Evolutionary conservation across 2,113 vertebrate genomes (phyloP).

Genomic region (Aspiorhynchus laticeps): DNA sequence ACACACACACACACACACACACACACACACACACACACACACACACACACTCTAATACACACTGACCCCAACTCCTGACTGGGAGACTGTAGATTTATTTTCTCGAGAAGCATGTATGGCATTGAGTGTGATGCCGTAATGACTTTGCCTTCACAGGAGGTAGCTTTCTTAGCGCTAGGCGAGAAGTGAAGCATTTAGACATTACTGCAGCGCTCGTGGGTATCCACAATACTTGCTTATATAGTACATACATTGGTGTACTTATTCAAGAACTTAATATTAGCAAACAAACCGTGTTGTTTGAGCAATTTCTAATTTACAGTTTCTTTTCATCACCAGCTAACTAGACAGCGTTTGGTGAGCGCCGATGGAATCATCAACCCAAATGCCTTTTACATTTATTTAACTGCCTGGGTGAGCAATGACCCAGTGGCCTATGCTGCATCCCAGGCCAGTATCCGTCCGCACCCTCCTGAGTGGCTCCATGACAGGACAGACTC

Average conservation of each 20-base stretch:
- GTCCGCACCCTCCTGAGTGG: conserved; percentile 94
- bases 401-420: conserved; percentile 98
- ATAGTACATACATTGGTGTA: neutral
- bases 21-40: no score
- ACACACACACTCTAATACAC: conserved; percentile 11
- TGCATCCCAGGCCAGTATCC: conserved; percentile 97
- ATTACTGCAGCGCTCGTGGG: conserved; percentile 10
- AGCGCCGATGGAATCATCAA: conserved; percentile 94
- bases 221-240: conserved; percentile 10
- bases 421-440: conserved; percentile 97
- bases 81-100: conserved; percentile 74
- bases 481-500: conserved; percentile 94
- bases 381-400: conserved; percentile 94
- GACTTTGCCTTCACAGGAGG: conserved; percentile 71
- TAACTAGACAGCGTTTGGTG: conserved; percentile 92
- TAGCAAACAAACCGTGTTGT: neutral
- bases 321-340: conserved; percentile 72
- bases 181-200: neutral
- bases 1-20: no score
- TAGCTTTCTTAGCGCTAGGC: conserved; percentile 52
- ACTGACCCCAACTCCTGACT: conserved; percentile 63
- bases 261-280: no score
- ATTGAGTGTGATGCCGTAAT: conserved; percentile 67
- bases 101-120: conserved; percentile 67
- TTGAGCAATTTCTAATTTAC: neutral